Conservation (phyloP, 1,140 invertebrate species). For the Aphaenogaster ashmeadi region DNA sequence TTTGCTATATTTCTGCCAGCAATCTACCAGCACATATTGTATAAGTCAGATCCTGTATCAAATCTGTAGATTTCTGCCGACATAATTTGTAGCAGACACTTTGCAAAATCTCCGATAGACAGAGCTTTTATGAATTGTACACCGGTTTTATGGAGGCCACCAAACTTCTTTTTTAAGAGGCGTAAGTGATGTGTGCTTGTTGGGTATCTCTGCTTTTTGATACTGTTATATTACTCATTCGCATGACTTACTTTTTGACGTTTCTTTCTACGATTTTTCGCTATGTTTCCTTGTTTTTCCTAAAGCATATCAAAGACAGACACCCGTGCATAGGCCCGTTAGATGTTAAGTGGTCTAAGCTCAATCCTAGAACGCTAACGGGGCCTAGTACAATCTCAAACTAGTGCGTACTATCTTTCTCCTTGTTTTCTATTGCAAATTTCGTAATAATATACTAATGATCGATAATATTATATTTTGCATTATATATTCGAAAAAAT, state of each 20-base stretch:
- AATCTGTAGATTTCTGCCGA: too few relatives aligned
- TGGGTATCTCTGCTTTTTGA: constrained; percentile 41
- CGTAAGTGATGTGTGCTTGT: too few relatives aligned
- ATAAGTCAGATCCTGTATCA: too few relatives aligned
- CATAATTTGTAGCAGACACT: too few relatives aligned
- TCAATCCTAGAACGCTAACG: constrained; percentile 46
- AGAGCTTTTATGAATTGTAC: too few relatives aligned
- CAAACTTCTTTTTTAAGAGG: too few relatives aligned
- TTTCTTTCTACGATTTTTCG: constrained; percentile 36
- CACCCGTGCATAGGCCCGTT: constrained; percentile 70
- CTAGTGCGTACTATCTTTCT: constrained; percentile 18
- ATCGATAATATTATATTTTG: constrained; percentile 21
- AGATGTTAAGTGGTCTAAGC: constrained; percentile 46
- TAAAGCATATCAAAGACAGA: constrained; percentile 54
- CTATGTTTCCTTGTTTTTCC: constrained; percentile 22
- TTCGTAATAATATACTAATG: constrained; percentile 37
- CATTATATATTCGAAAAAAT: constrained; percentile 44
- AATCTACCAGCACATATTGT: too few relatives aligned
- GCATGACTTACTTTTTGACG: constrained; percentile 24
- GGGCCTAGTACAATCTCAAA: constrained; percentile 5
- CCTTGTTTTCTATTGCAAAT: constrained; percentile 29
- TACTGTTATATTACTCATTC: constrained; percentile 48
- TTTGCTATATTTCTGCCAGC: too few relatives aligned
- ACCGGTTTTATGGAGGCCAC: too few relatives aligned
- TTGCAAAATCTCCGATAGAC: too few relatives aligned